Conservation (phyloP, 2,113 vertebrate genomes). For the Todiramphus saurophagus region DNA sequence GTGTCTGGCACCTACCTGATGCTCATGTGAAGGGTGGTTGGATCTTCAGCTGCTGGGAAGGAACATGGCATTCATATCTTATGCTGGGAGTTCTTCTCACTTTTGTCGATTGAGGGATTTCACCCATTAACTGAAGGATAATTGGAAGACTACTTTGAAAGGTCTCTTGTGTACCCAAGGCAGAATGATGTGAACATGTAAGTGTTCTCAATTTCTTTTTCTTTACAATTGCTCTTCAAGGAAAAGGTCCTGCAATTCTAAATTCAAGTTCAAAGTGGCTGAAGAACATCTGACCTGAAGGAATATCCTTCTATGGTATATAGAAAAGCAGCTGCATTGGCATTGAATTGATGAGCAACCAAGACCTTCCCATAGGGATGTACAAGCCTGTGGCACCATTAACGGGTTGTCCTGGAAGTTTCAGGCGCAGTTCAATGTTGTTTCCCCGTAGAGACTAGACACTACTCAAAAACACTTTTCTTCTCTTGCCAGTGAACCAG, state of each 20-base stretch:
- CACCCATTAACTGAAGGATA: neutral
- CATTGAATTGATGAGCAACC: neutral
- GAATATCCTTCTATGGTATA: neutral
- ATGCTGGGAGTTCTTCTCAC: neutral
- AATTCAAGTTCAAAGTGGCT: neutral
- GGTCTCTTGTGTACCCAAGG: neutral
- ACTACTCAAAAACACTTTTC: neutral
- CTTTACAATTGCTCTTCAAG: neutral
- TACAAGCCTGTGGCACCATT: neutral
- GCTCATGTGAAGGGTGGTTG: neutral
- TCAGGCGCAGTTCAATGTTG: neutral
- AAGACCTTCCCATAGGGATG: neutral
- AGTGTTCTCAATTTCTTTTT: neutral
- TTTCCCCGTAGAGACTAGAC: neutral
- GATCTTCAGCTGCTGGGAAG: neutral
- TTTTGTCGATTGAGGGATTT: neutral
- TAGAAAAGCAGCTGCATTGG: neutral
- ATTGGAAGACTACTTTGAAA: neutral
- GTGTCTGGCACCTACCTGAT: neutral
- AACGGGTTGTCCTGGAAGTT: neutral
- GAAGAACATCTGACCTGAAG: neutral
- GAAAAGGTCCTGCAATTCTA: neutral
- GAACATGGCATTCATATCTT: accelerated
- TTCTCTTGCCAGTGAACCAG: neutral
- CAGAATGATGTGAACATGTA: neutral